Percentiles rank a stretch among this genome's conserved stretches.
phyloP scores from a whole-genome alignment of 2,113 vertebrate genomes.

The Cygnus atratus region DNA sequence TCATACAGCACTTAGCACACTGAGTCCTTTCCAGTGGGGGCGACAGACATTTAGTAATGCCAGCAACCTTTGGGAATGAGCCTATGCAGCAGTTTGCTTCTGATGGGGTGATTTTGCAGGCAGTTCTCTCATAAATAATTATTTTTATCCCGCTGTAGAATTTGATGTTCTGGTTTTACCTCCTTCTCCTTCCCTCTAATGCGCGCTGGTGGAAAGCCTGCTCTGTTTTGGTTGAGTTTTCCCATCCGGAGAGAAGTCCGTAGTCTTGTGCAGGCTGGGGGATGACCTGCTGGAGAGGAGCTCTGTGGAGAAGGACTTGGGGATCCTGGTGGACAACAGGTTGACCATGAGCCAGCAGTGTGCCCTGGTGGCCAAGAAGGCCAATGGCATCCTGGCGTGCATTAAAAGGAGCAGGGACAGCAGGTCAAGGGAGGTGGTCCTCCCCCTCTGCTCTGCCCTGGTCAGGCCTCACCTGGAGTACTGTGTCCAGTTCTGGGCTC shows the following conservation, averaged over 20 bases:
- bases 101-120: not conserved
- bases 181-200: not conserved
- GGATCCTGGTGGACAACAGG: too few relatives aligned
- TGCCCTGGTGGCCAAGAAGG: too few relatives aligned
- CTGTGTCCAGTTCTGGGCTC: too few relatives aligned
- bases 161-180: not conserved
- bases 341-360: too few relatives aligned
- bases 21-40: not conserved
- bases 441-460: too few relatives aligned
- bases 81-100: not conserved
- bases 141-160: not conserved
- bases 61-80: not conserved
- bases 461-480: too few relatives aligned
- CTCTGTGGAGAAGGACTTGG: too few relatives aligned
- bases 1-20: conserved; percentile 1
- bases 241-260: not conserved
- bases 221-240: not conserved
- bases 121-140: not conserved
- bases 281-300: too few relatives aligned
- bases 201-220: not conserved
- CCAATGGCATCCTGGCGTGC: too few relatives aligned
- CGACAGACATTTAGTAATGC: not conserved
- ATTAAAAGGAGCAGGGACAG: too few relatives aligned
- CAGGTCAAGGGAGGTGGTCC: too few relatives aligned
- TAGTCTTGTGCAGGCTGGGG: not conserved